Evolutionary conservation across 2,888 invertebrate genomes (phyloP), one percentile per base, ranked within the genome.

Genomic region (Scrobipalpa atriplicella): DNA sequence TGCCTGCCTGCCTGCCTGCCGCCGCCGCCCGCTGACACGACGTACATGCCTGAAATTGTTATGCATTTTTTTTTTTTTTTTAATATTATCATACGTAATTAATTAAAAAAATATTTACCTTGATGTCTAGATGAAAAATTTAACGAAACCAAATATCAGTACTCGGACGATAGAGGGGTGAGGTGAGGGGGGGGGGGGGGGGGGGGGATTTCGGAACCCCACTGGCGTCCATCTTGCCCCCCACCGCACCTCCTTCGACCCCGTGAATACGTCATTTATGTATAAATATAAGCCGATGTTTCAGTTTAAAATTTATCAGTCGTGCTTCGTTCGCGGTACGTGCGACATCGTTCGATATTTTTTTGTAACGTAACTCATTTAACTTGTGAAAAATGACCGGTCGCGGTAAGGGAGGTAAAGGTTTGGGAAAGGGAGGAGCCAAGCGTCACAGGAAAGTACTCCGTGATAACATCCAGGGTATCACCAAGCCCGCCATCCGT

Each of bases 371-470:
- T 8, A 41, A 29, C 29, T 29, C 29, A 29, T 29, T 29, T 29
- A 3, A 29, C 29, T 29, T 29, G 29, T 29, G 29, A 29, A 29
- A 56, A 71, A 96, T 96, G 96, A 95, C 96, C 83, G 96, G 96
- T 70, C 95, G 96, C 68, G 96, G 96, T 68, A 96, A 96, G 93
- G 96, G 96, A 81, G 95, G 95, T 66, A 96, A 96, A 89, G 96
- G 96, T 69, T 89, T 96, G 66, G 96, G 96, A 66, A 96, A 96
- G 86, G 96, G 96, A 73, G 96, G 96, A 69, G 97, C 96, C 43
- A 97, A 96, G 85, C 95, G 97, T 73, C 97, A 97, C 88, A 93
- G 97, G 68, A 97, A 97, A 84, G 96, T 97, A 1, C 83, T 96
- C 10, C 93, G 96, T 69, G 96, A 96, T 83, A 96, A 96, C 81